These are phyloP conservation scores for Drosophila ustulata DNA, from an alignment of 2,888 invertebrate species.

Conservation along the genomic window DNA sequence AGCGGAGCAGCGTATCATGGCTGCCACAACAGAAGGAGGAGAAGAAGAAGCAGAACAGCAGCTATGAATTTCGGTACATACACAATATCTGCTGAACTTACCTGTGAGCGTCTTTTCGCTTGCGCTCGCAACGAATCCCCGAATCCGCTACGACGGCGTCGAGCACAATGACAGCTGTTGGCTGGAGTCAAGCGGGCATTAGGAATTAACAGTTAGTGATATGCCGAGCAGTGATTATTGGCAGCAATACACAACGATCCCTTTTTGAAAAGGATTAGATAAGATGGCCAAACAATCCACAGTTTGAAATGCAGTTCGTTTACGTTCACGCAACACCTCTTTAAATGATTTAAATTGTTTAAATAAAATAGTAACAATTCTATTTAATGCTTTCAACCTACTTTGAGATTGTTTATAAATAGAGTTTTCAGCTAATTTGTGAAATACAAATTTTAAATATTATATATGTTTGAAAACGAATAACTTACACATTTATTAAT, in stretches of 20 bases:
- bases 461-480: no score
- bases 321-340: no score
- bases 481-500: no score
- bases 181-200: slow-evolving; percentile 48
- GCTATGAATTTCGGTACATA: slow-evolving; percentile 56
- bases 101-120: slow-evolving; percentile 31
- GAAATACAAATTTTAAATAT: no score
- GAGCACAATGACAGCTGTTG: slow-evolving; percentile 34
- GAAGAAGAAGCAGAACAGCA: slow-evolving; percentile 30
- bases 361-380: no score
- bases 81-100: slow-evolving; percentile 37
- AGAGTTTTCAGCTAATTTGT: no score
- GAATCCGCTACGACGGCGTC: slow-evolving; percentile 44
- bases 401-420: no score
- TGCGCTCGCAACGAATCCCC: slow-evolving; percentile 48
- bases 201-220: slow-evolving; percentile 41
- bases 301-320: neutral
- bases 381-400: no score
- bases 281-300: neutral
- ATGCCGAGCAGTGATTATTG: slow-evolving; percentile 9
- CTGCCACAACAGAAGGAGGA: slow-evolving; percentile 35
- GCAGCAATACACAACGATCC: slow-evolving; percentile 3
- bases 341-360: no score
- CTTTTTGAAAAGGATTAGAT: neutral
- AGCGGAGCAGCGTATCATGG: slow-evolving; percentile 26